Conservation (phyloP, 2,888 invertebrate species). For the Incurvaria masculella region DNA sequence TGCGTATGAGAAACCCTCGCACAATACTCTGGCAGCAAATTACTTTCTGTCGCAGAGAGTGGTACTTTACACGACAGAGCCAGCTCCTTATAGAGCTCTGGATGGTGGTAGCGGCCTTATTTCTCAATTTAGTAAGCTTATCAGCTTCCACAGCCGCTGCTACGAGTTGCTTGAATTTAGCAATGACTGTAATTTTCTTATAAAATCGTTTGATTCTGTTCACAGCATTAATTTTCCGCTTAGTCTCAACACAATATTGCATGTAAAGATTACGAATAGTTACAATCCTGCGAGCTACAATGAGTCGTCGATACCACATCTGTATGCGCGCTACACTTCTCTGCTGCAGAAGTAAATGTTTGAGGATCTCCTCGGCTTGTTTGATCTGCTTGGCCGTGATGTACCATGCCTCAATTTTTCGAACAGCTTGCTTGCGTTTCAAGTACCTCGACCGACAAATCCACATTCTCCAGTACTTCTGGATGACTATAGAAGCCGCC, state of each 20-base stretch:
- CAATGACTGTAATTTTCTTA: not conserved
- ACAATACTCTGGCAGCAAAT: constrained; percentile 29
- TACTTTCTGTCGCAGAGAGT: constrained; percentile 22
- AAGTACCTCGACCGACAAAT: constrained; percentile 26
- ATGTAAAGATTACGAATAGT: not conserved
- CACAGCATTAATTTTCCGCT: not conserved
- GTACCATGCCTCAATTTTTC: constrained; percentile 52
- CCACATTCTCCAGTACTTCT: constrained; percentile 44
- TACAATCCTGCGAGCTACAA: not conserved
- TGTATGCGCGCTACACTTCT: constrained; percentile 14
- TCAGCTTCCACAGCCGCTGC: not conserved
- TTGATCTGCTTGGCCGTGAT: constrained; percentile 28
- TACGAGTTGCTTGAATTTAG: not conserved
- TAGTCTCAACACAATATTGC: not conserved
- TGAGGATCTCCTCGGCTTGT: constrained; percentile 27
- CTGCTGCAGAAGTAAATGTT: constrained; percentile 25
- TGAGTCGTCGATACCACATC: constrained; percentile 12
- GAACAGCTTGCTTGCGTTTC: constrained; percentile 34
- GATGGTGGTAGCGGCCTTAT: constrained; percentile 12
- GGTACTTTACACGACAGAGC: constrained; percentile 30
- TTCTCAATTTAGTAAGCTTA: not conserved
- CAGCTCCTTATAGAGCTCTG: constrained; percentile 34
- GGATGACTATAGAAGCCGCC: constrained; percentile 30
- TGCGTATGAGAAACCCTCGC: constrained; percentile 27
- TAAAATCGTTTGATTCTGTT: not conserved